phyloP scores from a whole-genome alignment of 2,888 invertebrate genomes.

The Entomobrya proxima region DNA sequence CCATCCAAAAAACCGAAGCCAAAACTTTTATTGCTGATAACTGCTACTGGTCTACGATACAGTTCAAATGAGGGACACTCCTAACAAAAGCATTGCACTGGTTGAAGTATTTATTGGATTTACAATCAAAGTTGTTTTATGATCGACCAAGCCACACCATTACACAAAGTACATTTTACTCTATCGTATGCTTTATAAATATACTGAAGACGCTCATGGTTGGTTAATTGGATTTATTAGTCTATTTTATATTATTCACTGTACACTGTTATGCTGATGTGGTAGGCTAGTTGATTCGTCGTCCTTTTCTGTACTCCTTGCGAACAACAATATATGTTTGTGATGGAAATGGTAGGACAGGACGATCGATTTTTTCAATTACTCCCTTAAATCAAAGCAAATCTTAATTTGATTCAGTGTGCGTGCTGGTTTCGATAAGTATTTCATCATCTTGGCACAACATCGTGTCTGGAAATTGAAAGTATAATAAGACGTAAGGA shows the following conservation, averaged over 20 bases:
- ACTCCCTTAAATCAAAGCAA: slow-evolving; percentile 10
- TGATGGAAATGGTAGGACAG: neutral
- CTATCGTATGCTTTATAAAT: neutral
- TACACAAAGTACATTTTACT: neutral
- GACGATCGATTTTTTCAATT: slow-evolving; percentile 43
- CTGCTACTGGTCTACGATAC: neutral
- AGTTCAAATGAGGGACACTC: neutral
- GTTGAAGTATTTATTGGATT: neutral
- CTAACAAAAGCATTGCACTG: neutral
- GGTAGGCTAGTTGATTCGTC: neutral
- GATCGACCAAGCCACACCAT: neutral
- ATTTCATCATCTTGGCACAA: neutral
- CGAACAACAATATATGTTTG: neutral
- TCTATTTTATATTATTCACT: too few species aligned
- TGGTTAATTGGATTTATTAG: slow-evolving; percentile 26
- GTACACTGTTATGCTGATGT: too few species aligned
- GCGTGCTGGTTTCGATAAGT: neutral
- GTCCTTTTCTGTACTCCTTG: neutral
- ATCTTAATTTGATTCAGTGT: neutral
- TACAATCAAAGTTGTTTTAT: neutral
- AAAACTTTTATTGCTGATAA: neutral
- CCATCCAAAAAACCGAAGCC: neutral
- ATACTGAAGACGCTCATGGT: neutral
- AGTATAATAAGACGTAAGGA: neutral
- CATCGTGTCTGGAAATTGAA: neutral